Conservation (phyloP, 1,140 invertebrate genomes). For the Probaryconus sp. region DNA sequence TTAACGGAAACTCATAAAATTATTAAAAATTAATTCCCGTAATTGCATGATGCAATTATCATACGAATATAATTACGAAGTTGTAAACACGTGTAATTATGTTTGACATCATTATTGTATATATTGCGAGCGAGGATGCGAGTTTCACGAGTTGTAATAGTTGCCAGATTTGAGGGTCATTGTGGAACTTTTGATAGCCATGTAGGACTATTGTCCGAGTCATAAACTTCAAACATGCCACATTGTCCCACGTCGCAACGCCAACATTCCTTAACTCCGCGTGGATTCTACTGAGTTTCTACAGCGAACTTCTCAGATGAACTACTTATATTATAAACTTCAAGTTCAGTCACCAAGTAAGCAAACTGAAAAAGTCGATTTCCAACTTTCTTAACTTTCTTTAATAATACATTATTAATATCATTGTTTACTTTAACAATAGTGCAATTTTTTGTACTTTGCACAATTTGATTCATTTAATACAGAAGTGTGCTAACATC, state of each 20-base stretch:
- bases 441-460: too few relatives aligned
- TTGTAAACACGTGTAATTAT: slow-evolving; percentile 23
- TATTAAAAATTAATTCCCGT: not conserved
- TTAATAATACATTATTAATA: too few relatives aligned
- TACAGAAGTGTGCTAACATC: too few relatives aligned
- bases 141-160: slow-evolving; percentile 38
- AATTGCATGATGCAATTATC: slow-evolving; percentile 8
- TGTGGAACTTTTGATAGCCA: slow-evolving; percentile 45
- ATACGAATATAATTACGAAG: slow-evolving; percentile 12
- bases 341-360: too few relatives aligned
- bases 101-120: slow-evolving; percentile 29
- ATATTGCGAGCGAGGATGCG: slow-evolving; percentile 20
- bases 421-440: too few relatives aligned
- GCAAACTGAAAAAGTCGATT: too few relatives aligned
- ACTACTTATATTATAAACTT: too few relatives aligned
- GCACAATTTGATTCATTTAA: too few relatives aligned
- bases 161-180: slow-evolving; percentile 42
- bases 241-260: slow-evolving; percentile 32
- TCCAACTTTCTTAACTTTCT: too few relatives aligned
- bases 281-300: slow-evolving; percentile 29
- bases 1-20: too few relatives aligned
- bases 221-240: slow-evolving; percentile 48
- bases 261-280: slow-evolving; percentile 46
- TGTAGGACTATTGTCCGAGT: slow-evolving; percentile 44
- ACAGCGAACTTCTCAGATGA: too few relatives aligned